phyloP scores from a whole-genome alignment of 1,140 invertebrate species.

The Listronotus bonariensis region DNA sequence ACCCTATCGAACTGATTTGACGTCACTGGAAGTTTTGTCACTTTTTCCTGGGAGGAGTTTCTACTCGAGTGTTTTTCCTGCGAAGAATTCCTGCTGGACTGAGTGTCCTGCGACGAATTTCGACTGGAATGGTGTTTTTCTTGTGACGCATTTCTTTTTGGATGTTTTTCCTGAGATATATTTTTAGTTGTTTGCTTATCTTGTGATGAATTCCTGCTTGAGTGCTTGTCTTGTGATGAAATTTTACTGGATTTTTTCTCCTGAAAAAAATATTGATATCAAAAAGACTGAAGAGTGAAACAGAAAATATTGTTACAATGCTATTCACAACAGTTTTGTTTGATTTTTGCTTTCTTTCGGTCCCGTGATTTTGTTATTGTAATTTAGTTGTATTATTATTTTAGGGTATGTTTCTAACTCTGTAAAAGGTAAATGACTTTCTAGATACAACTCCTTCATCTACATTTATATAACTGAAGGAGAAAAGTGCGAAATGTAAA shows the following conservation, averaged over 20 bases:
- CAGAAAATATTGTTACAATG: too few species aligned
- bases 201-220: constrained; percentile 9
- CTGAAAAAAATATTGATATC: too few species aligned
- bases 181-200: neutral
- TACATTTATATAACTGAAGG: too few species aligned
- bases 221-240: constrained; percentile 2
- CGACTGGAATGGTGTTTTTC: neutral
- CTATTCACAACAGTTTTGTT: too few species aligned
- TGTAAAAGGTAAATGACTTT: too few species aligned
- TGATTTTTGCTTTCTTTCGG: too few species aligned
- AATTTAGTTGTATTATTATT: too few species aligned
- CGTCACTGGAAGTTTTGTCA: constrained; percentile 61
- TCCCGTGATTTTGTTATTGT: too few species aligned
- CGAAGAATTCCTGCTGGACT: neutral
- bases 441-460: too few species aligned
- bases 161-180: constrained; percentile 6
- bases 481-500: too few species aligned
- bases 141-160: constrained; percentile 20
- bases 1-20: constrained; percentile 64
- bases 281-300: too few species aligned
- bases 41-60: constrained; percentile 48
- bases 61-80: constrained; percentile 2
- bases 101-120: neutral
- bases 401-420: too few species aligned
- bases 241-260: constrained; percentile 34